Evolutionary conservation across 1,140 invertebrate species (phyloP).

Genomic region (Aethina tumida): DNA sequence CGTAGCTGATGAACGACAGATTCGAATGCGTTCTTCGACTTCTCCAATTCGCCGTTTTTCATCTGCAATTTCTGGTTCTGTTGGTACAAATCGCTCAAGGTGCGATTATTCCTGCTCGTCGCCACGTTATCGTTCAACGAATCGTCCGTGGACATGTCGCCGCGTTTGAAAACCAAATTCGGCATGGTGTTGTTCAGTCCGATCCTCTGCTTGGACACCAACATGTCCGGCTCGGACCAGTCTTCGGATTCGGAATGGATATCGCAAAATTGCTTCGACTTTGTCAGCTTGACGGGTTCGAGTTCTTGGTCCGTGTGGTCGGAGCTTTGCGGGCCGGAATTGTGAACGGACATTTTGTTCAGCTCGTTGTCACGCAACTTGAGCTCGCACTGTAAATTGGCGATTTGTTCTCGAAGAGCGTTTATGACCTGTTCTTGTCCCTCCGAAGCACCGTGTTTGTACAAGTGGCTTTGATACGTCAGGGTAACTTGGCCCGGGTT

Average conservation of each 20-base stretch:
- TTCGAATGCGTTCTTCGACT: too few species aligned
- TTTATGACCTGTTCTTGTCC: conserved; percentile 32
- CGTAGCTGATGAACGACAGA: too few species aligned
- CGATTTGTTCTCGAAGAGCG: conserved; percentile 31
- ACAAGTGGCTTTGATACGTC: conserved; percentile 30
- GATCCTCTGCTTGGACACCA: conserved; percentile 49
- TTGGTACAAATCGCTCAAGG: too few species aligned
- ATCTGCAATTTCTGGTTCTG: too few species aligned
- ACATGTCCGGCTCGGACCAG: conserved; percentile 75
- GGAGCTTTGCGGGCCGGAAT: conserved; percentile 7
- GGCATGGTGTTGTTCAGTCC: conserved; percentile 15
- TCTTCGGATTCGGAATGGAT: conserved; percentile 58
- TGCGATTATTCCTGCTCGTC: conserved; percentile 7
- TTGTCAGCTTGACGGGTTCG: conserved; percentile 11
- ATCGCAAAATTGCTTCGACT: conserved; percentile 21
- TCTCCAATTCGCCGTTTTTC: conserved; percentile 3
- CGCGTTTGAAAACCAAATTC: neutral
- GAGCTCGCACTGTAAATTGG: conserved; percentile 37
- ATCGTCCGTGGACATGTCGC: neutral
- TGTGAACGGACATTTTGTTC: conserved; percentile 26
- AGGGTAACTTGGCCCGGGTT: conserved; percentile 24
- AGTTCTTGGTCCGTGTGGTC: conserved; percentile 4
- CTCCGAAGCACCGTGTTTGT: conserved; percentile 20
- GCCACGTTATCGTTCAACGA: conserved; percentile 9
- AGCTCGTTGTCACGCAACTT: conserved; percentile 38